Evolutionary conservation across 2,113 vertebrate genomes (phyloP), one percentile per base, ranked within the genome.

Genomic region (Illadopsis cleaveri): DNA sequence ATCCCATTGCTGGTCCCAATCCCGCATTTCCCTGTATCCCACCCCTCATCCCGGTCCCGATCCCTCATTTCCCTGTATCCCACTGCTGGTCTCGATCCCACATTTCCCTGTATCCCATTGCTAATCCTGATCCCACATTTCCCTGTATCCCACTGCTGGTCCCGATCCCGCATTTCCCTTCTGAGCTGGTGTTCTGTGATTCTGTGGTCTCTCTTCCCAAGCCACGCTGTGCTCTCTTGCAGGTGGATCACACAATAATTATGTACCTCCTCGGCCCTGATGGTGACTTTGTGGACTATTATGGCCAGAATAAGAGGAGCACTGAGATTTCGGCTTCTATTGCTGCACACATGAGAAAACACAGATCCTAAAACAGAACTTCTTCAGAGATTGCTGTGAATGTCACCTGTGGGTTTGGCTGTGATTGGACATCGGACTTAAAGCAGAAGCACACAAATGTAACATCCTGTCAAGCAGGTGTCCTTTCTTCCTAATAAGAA

Each of bases 211-310:
- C 54, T 75, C 48, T 82, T 19, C 58, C 60, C 19, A 28, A 56
- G 61, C 19, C 31, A 3, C 0, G 0, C 25, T 50, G 19, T 81
- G 53, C 85, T 93, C 87, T 86, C 90, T 83, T 95, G 64, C 84
- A 99, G 99, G 99, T 99, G 28, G 99, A 99, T 94, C 99, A 99
- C 96, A 99, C 99, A 3, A 99, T 99, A 94, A 99, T 99, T 80
- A 99, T 99, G 99, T 99, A 99, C 96, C 98, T 99, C 20, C 94
- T 99, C 2, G 99, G 98, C 65, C 99, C 99, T 6, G 98, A 99
- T 48, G 99, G 99, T 17, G 91, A 97, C 33, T 99, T 99, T 5
- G 66, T 99, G 61, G 99, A 99, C 71, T 99, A 99, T 96, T 99
- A 98, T 47, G 99, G 99, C 91, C 99, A 99, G 95, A 99, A 99